phyloP scores from a whole-genome alignment of 2,113 vertebrate genomes.

The Dipodomys ordii region DNA sequence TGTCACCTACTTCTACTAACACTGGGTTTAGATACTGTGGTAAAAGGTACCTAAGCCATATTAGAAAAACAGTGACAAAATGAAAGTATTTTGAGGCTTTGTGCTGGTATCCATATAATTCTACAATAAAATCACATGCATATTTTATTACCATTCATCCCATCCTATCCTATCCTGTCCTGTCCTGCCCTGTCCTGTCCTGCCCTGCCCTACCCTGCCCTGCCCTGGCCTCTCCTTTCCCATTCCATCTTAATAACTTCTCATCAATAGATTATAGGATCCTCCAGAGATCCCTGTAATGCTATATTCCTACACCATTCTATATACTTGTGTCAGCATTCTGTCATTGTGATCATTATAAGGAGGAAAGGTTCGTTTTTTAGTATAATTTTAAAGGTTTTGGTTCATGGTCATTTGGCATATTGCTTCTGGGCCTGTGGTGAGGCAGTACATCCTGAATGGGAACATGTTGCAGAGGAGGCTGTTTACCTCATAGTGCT shows the following conservation, averaged over 20 bases:
- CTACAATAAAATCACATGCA: background rate
- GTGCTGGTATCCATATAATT: background rate
- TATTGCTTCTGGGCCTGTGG: background rate
- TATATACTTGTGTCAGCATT: background rate
- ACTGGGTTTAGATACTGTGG: constrained; percentile 72
- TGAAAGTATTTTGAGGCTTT: background rate
- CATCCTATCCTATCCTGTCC: no score
- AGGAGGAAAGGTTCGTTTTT: background rate
- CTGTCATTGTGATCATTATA: background rate
- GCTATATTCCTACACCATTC: background rate
- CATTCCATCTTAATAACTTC: background rate
- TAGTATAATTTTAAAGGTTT: background rate
- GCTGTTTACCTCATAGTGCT: no score
- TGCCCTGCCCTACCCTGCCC: no score
- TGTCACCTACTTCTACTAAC: constrained; percentile 63
- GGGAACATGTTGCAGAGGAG: background rate
- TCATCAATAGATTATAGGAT: background rate
- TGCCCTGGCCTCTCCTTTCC: no score
- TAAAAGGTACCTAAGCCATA: constrained; percentile 56
- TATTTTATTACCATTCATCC: background rate
- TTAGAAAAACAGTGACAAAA: constrained; percentile 75
- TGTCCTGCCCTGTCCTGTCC: no score
- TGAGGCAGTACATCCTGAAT: background rate
- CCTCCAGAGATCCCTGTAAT: background rate
- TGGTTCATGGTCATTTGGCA: background rate